Percentiles rank a stretch among this genome's conserved stretches.
Conservation (phyloP, 2,113 vertebrate genomes). For the Bubalus kerabau region DNA sequence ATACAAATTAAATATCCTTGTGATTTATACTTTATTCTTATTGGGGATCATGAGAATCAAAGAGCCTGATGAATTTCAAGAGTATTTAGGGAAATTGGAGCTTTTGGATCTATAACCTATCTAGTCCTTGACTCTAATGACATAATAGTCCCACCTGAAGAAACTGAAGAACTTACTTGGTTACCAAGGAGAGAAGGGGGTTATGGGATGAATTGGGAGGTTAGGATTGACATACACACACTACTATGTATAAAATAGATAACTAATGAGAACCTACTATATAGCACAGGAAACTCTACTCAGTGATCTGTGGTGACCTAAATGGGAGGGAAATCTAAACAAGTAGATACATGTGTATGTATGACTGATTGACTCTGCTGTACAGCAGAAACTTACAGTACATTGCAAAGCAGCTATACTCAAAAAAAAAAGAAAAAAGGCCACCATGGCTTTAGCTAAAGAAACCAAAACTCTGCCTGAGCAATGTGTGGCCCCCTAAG, state of each 20-base stretch:
- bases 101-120: neutral
- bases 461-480: neutral
- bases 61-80: neutral
- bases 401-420: neutral
- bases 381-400: neutral
- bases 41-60: neutral
- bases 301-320: neutral
- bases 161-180: neutral
- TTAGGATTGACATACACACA: neutral
- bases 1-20: neutral
- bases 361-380: neutral
- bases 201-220: neutral
- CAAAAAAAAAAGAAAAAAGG: neutral
- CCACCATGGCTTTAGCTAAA: neutral
- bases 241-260: neutral
- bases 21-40: conserved; percentile 1
- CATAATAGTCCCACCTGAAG: neutral
- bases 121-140: neutral
- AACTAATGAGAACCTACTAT: neutral
- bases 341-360: neutral
- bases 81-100: neutral
- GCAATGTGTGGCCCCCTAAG: neutral
- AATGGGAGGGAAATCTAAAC: neutral
- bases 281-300: neutral
- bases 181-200: neutral